These are phyloP conservation scores for Pithys albifrons DNA, from an alignment of 2,113 vertebrate species.

Conservation along the genomic window DNA sequence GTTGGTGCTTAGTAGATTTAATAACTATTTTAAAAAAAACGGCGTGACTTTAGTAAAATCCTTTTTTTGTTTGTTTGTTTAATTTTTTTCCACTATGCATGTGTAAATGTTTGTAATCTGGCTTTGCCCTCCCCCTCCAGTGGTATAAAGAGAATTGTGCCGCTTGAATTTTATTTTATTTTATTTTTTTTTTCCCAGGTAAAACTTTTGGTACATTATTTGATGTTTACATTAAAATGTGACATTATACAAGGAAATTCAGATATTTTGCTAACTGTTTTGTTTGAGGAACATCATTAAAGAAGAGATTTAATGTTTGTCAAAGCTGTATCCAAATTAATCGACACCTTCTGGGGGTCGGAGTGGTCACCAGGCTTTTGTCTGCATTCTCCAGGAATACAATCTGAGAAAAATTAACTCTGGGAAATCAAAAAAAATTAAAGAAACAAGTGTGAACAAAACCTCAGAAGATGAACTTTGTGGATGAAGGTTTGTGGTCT, in stretches of 20 bases:
- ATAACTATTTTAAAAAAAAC: constrained; percentile 83
- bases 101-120: constrained; percentile 87
- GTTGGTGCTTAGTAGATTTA: constrained; percentile 88
- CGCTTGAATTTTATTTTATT: constrained; percentile 65
- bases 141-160: constrained; percentile 84
- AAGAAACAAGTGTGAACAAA: constrained; percentile 33
- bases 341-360: constrained; percentile 57
- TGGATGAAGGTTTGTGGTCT: constrained; percentile 51
- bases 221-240: constrained; percentile 96
- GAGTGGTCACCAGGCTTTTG: constrained; percentile 45
- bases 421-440: constrained; percentile 6
- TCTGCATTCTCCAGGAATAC: constrained; percentile 30
- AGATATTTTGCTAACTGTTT: constrained; percentile 90
- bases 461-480: constrained; percentile 41
- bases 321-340: constrained; percentile 77
- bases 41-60: constrained; percentile 83
- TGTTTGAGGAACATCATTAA: constrained; percentile 86
- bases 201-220: constrained; percentile 91
- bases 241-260: constrained; percentile 89
- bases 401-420: constrained; percentile 26
- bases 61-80: constrained; percentile 68
- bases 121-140: constrained; percentile 79
- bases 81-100: constrained; percentile 84
- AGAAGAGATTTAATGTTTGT: constrained; percentile 76
- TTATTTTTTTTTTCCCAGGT: constrained; percentile 68